Evolutionary conservation across 2,888 invertebrate genomes (phyloP).

Genomic region (Scaptomyza caliginosa): DNA sequence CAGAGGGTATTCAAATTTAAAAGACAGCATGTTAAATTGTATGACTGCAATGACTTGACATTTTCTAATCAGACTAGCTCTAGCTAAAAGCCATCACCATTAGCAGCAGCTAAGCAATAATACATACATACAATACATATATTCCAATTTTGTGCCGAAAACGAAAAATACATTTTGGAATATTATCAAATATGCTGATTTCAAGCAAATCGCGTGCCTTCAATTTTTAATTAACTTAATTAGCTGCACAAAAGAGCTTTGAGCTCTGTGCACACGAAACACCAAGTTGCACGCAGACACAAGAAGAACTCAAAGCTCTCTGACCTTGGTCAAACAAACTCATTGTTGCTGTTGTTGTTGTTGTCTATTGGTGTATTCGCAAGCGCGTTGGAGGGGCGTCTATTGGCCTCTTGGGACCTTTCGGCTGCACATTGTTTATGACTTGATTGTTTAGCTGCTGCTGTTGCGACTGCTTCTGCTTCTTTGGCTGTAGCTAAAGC

Average conservation of each 20-base stretch:
- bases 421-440: slow-evolving; percentile 78
- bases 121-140: slow-evolving; percentile 53
- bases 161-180: slow-evolving; percentile 45
- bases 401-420: slow-evolving; percentile 55
- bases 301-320: slow-evolving; percentile 49
- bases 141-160: slow-evolving; percentile 54
- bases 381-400: slow-evolving; percentile 43
- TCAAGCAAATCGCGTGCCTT: slow-evolving; percentile 70
- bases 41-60: slow-evolving; percentile 60
- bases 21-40: slow-evolving; percentile 59
- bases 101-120: slow-evolving; percentile 20
- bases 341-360: slow-evolving; percentile 7
- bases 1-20: slow-evolving; percentile 52
- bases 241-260: slow-evolving; percentile 56
- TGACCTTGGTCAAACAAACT: slow-evolving; percentile 47
- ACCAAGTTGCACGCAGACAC: slow-evolving; percentile 4
- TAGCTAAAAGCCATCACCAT: slow-evolving; percentile 33
- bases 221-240: slow-evolving; percentile 71
- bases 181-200: slow-evolving; percentile 67
- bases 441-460: slow-evolving; percentile 69
- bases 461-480: slow-evolving; percentile 31
- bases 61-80: slow-evolving; percentile 63
- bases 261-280: slow-evolving; percentile 34
- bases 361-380: slow-evolving; percentile 34
- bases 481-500: slow-evolving; percentile 24